A percentile compares a stretch with the other conserved stretches of the same genome.
These are phyloP conservation scores for Encarsia formosa DNA, from an alignment of 2,888 invertebrate species.

Conservation along the genomic window DNA sequence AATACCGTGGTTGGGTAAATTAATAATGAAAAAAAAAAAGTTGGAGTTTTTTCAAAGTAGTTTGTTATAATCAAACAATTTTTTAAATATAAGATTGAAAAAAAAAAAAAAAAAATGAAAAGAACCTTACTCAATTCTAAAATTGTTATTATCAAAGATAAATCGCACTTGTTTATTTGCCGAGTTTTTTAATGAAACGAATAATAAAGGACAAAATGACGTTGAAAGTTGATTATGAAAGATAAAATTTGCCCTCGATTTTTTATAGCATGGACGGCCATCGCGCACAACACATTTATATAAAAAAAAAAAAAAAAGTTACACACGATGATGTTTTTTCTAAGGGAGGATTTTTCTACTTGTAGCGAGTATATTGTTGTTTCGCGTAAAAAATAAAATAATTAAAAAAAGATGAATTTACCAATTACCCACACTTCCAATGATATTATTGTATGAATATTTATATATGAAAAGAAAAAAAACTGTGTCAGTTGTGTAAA, in stretches of 20 bases:
- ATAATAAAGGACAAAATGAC: neutral
- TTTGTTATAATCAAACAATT: constrained; percentile 17
- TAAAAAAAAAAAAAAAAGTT: neutral
- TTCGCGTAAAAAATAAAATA: constrained; percentile 7
- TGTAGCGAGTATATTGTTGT: constrained; percentile 18
- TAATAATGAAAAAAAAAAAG: constrained; percentile 1
- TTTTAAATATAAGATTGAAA: constrained; percentile 5
- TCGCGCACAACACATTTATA: no score
- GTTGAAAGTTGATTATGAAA: constrained; percentile 10
- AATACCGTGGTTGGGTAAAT: neutral
- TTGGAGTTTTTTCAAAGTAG: constrained; percentile 2
- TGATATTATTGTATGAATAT: constrained; percentile 11
- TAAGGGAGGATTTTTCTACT: constrained; percentile 15
- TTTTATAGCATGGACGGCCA: constrained; percentile 4
- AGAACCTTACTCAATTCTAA: neutral
- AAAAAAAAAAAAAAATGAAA: neutral
- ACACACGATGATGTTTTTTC: neutral
- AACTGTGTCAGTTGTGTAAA: constrained; percentile 24
- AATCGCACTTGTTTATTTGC: constrained; percentile 16
- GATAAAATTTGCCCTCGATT: constrained; percentile 6
- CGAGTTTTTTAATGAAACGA: neutral
- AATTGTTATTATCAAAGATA: constrained; percentile 2
- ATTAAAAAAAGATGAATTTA: constrained; percentile 14
- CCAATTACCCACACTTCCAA: constrained; percentile 25
- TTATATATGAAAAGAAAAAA: constrained; percentile 7